These are phyloP conservation scores for Seriola rivoliana DNA, from an alignment of 2,113 vertebrate species.

Conservation along the genomic window DNA sequence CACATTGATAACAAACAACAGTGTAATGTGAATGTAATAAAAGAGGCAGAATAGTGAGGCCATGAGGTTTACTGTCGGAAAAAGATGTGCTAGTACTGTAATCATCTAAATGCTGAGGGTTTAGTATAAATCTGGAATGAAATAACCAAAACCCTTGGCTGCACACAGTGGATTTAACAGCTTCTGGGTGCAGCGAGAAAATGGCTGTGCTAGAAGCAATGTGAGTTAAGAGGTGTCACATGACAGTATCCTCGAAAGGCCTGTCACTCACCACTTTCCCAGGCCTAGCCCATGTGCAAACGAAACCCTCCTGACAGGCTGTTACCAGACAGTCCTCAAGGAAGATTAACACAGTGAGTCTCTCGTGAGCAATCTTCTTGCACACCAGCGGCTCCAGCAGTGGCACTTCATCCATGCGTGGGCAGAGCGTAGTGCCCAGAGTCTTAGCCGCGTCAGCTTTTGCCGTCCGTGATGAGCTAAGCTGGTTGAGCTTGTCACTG, in stretches of 20 bases:
- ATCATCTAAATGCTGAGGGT: constrained; percentile 25
- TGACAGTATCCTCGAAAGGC: constrained; percentile 62
- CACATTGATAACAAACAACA: constrained; percentile 66
- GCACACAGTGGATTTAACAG: constrained; percentile 14
- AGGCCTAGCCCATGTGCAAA: constrained; percentile 99
- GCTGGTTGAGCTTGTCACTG: constrained; percentile 96
- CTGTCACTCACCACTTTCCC: constrained; percentile 97
- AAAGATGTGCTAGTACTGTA: constrained; percentile 15
- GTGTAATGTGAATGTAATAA: constrained; percentile 18
- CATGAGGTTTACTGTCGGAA: constrained; percentile 42
- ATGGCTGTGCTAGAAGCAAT: constrained; percentile 22
- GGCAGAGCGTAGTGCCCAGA: constrained; percentile 94
- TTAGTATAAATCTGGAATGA: constrained; percentile 36
- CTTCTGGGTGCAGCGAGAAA: constrained; percentile 26
- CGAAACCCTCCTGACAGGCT: constrained; percentile 99
- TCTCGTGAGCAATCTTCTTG: constrained; percentile 99
- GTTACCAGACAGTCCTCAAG: constrained; percentile 99
- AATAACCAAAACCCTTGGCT: constrained; percentile 39
- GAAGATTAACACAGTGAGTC: constrained; percentile 99
- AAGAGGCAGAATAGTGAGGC: constrained; percentile 47
- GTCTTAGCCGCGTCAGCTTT: constrained; percentile 95
- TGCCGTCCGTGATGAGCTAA: constrained; percentile 89
- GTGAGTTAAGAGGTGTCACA: constrained; percentile 58
- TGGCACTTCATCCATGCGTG: constrained; percentile 98
- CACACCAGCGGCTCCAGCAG: constrained; percentile 98